Conservation (phyloP, 2,113 vertebrate species). For the Actenoides hombroni region DNA sequence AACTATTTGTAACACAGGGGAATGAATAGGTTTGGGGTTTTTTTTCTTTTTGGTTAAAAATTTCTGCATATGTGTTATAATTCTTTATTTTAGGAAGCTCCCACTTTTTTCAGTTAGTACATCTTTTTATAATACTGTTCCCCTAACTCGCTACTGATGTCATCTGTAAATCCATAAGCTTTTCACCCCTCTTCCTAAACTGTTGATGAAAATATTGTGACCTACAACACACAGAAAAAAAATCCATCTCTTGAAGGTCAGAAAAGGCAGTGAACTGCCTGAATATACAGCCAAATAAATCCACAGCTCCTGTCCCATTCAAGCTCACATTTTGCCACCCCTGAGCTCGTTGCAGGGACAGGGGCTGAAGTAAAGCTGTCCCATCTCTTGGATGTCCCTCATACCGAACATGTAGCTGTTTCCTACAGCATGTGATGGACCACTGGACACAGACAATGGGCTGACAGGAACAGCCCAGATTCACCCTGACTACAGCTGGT, state of each 20-base stretch:
- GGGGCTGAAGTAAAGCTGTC: no score
- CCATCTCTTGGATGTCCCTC: rapidly evolving
- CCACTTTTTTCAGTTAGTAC: background rate
- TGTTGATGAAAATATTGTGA: background rate
- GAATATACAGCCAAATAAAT: rapidly evolving
- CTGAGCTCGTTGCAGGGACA: background rate
- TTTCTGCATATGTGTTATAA: background rate
- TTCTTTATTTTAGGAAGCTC: background rate
- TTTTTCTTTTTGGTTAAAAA: background rate
- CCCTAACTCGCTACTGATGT: background rate
- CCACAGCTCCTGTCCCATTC: rapidly evolving
- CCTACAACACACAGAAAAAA: background rate
- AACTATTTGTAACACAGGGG: background rate
- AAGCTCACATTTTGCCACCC: background rate
- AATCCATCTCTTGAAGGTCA: background rate
- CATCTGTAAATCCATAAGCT: background rate
- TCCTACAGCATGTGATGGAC: background rate
- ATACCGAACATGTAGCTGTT: rapidly evolving
- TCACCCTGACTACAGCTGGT: background rate
- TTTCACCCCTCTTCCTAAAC: background rate
- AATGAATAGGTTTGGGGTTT: background rate
- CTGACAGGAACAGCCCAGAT: background rate
- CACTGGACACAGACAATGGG: background rate
- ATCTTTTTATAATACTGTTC: background rate
- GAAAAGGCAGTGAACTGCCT: background rate